Base-by-base conservation (phyloP, 2,888 invertebrate genomes). In the Dryobotodes eremita region DNA sequence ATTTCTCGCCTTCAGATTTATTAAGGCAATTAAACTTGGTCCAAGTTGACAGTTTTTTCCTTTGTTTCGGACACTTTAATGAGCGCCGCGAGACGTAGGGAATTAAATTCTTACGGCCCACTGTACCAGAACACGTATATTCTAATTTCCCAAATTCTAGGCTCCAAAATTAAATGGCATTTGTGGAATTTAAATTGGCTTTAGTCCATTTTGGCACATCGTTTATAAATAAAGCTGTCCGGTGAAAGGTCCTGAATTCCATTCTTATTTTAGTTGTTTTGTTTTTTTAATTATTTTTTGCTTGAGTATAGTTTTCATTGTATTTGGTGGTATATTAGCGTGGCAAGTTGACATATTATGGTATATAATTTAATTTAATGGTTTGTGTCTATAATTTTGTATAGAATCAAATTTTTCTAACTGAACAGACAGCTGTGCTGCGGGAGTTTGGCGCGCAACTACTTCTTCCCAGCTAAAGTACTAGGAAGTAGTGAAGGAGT, bases 11-110 rank as follows among this genome's bases (percentile, higher is more conserved):
- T 81, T 90, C 92, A 95, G 94, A 96, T 96, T 96, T 96, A 96
- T 96, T 95, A 96, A 94, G 95, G 95, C 94, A 96, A 95, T 96
- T 96, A 95, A 96, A 96, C 94, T 96, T 94, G 93, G 94, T 91
- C 91, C 92, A 92, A 96, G 95, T 95, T 95, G 95, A 95, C 95
- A 95, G 94, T 95, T 96, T 85, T 95, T 96, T 95, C 94, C 92
- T 94, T 95, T 95, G 95, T 96, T 94, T 95, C 91, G 92, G 92
- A 92, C 90, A 93, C 92, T 95, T 95, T 95, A 95, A 96, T 95
- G 95, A 96, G 94, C 90, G 92, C 88, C 90, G 82, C 80, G 93
- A 92, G 94, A 91, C 90, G 90, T 82, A 86, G 79, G 82, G 90
- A 92, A 92, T 93, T 93, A 92, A 92, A 93, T 92, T 91, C 90